Evolutionary conservation across 1,140 invertebrate genomes (phyloP), one percentile per base, ranked within the genome.

Genomic region (Nixonia krombeini): DNA sequence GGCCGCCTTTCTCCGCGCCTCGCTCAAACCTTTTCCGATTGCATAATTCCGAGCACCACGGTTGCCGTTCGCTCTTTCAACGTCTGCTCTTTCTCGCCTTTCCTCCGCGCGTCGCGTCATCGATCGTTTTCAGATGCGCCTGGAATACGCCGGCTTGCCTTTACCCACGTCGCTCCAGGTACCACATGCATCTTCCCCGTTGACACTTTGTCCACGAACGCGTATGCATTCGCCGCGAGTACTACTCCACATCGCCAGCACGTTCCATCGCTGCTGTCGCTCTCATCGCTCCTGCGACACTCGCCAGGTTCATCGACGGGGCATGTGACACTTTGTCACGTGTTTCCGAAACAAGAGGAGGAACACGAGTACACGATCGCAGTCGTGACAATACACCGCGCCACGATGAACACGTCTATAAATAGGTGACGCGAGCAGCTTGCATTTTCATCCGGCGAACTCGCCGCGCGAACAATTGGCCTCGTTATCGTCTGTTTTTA

Each of bases 21-120:
- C n/a, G 26, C 10, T 42, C 52, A 40, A 7, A 15, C 33, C 33
- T 37, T 26, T 51, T 31, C 38, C 35, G 46, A 59, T 71, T 62
- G 61, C 63, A 58, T 51, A 56, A 61, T 52, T 61, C 50, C 55
- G 69, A 57, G 40, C 51, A 42, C 64, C 63, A 72, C 57, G 51
- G n/a, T 53, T 28, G 31, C 12, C 51, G 12, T 59, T 61, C 31
- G 25, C 18, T 41, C 41, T 45, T 28, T 16, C n/a, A 37, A 23
- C 8, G 15, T 53, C 55, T 61, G 28, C 15, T 37, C 28, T 49
- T 53, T 12, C 49, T 8, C 55, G 61, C 55, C 50, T 63, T 59
- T 7, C 31, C 35, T 33, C 29, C 35, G 28, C 38, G 41, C 17
- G 40, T 53, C 29, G 45, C 47, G 50, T 59, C 46, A 70, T 61